Evolutionary conservation across 2,888 invertebrate species (phyloP), one percentile per base, ranked within the genome.

Genomic region (Adelognathus sp.): DNA sequence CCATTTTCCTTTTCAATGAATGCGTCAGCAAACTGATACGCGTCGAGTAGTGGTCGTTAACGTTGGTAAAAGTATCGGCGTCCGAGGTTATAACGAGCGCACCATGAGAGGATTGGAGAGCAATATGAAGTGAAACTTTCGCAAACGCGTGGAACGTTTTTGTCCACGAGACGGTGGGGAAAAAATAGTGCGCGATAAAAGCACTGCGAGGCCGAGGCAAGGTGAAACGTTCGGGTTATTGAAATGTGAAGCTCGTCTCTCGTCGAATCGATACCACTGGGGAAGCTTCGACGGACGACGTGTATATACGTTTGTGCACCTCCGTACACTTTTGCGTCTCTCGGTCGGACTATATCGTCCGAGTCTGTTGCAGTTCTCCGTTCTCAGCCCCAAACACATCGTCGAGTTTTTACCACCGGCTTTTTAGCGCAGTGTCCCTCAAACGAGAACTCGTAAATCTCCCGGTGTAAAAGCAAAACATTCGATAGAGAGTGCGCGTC

Each of bases 351-450:
- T 67, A 56, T 67, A 74, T 61, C 71, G 56, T 67, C 67, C 16
- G 36, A 71, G 77, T 69, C 70, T 60, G 52, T 31, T 61, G 64
- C 73, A 24, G 56, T 79, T 75, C 75, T 75, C 71, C 71, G 71
- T 79, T 79, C 79, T 67, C 46, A 71, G 61, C 36, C 61, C 58
- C 54, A 24, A 41, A 71, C n/a, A 71, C 66, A 71, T 39, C 61
- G 46, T 71, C 75, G 66, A 66, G 74, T 74, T 74, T 70, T n/a
- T n/a, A n/a, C 71, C 33, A 24, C 84, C 83, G 87, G 87, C n/a
- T n/a, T 88, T 87, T 88, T 85, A 81, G 83, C 78, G 82, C 88
- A 88, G 87, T 86, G 87, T 85, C 84, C 88, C 88, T 87, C 88
- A 88, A 79, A 86, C 83, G 82, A 79, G 81, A 82, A 81, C 81